Percentiles rank a stretch among this genome's conserved stretches.
These are phyloP conservation scores for Liasis olivaceus DNA, from an alignment of 2,797 vertebrate species.

Conservation along the genomic window DNA sequence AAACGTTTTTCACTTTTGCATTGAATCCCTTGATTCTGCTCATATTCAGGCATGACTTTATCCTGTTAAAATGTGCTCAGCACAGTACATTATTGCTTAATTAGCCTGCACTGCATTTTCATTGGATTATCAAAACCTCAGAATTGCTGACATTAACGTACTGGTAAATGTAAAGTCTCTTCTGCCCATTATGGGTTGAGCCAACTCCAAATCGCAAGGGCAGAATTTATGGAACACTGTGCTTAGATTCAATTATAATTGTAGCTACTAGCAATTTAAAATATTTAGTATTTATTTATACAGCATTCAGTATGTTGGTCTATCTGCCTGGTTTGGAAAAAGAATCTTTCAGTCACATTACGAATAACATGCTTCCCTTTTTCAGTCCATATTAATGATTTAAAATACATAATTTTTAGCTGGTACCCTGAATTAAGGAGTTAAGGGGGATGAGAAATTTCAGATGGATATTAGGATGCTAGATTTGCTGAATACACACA, in stretches of 20 bases:
- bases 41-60: slow-evolving; percentile 50
- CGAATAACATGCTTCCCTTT: slow-evolving; percentile 3
- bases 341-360: slow-evolving; percentile 19
- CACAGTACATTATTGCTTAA: slow-evolving; percentile 52
- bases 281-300: slow-evolving; percentile 40
- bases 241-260: slow-evolving; percentile 40
- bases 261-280: slow-evolving; percentile 7
- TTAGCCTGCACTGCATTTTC: slow-evolving; percentile 37
- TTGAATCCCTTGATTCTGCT: slow-evolving; percentile 49
- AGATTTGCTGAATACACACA: not conserved
- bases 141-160: slow-evolving; percentile 48
- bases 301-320: slow-evolving; percentile 24
- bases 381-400: slow-evolving; percentile 15
- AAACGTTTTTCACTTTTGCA: slow-evolving; percentile 52
- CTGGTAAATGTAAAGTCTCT: slow-evolving; percentile 42
- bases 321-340: not conserved
- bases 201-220: slow-evolving; percentile 2
- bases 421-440: not conserved
- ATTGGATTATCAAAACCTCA: slow-evolving; percentile 49
- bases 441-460: not conserved
- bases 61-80: slow-evolving; percentile 39
- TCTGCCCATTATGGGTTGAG: slow-evolving; percentile 18
- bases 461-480: not conserved
- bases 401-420: not conserved
- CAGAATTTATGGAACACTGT: not conserved